Conservation (phyloP, 1,140 invertebrate species). For the Nomia melanderi region DNA sequence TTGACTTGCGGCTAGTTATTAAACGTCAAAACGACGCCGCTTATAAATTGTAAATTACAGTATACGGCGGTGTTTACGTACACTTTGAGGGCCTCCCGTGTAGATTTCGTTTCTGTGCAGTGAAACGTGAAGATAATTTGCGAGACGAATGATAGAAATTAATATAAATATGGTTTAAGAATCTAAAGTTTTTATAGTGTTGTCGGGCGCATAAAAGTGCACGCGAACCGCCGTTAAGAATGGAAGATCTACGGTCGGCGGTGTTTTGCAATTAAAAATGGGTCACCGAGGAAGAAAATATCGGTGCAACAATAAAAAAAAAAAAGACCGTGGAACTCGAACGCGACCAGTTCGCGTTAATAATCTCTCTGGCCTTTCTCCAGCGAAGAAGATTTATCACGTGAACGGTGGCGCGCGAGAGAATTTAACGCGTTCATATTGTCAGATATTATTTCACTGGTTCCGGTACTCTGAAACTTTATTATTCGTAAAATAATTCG, state of each 20-base stretch:
- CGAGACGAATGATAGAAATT: no score
- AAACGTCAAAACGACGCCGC: not conserved
- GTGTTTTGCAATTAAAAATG: not conserved
- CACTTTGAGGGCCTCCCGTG: no score
- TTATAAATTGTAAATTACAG: no score
- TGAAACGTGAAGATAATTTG: no score
- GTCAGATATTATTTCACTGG: not conserved
- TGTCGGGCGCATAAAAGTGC: not conserved
- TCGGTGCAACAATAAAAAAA: not conserved
- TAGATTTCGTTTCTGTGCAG: no score
- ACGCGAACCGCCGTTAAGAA: not conserved
- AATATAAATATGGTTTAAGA: no score
- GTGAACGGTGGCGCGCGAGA: not conserved
- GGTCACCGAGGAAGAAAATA: not conserved
- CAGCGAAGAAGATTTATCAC: not conserved
- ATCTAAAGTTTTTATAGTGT: not conserved
- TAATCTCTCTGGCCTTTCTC: not conserved
- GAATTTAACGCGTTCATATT: not conserved
- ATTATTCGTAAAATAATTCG: slow-evolving; percentile 23
- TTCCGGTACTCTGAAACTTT: not conserved
- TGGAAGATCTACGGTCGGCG: not conserved
- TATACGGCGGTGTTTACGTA: no score
- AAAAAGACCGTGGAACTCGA: not conserved
- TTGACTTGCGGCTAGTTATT: no score
- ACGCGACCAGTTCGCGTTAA: not conserved